These are phyloP conservation scores for Cossypha heuglini DNA, from an alignment of 2,797 vertebrate species.

Conservation along the genomic window DNA sequence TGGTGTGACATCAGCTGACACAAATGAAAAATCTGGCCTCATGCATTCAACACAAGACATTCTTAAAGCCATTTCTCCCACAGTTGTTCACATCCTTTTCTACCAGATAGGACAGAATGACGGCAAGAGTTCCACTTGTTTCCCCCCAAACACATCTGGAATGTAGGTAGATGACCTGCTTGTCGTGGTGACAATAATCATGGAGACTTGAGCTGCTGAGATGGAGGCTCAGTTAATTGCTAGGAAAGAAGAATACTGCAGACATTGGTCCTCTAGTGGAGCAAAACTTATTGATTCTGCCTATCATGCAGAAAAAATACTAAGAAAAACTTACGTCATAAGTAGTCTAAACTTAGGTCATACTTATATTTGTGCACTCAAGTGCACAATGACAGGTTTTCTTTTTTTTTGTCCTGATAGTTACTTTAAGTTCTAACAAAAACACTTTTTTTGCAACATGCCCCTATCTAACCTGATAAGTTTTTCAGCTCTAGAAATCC, in stretches of 20 bases:
- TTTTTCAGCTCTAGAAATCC: slow-evolving; percentile 4
- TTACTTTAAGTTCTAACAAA: background rate
- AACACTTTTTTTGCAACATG: background rate
- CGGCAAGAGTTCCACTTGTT: background rate
- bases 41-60: background rate
- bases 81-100: background rate
- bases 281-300: background rate
- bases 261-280: background rate
- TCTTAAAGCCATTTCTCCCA: background rate
- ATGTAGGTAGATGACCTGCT: background rate
- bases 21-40: background rate
- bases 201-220: background rate
- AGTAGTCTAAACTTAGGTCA: background rate
- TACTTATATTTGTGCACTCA: background rate
- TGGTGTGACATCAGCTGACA: background rate
- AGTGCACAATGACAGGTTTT: background rate
- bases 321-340: background rate
- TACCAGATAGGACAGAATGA: background rate
- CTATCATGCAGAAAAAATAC: background rate
- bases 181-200: background rate
- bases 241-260: background rate
- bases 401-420: background rate
- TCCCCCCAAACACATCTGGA: background rate
- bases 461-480: background rate
- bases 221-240: background rate